phyloP scores from a whole-genome alignment of 2,113 vertebrate species.

The Capra hircus region DNA sequence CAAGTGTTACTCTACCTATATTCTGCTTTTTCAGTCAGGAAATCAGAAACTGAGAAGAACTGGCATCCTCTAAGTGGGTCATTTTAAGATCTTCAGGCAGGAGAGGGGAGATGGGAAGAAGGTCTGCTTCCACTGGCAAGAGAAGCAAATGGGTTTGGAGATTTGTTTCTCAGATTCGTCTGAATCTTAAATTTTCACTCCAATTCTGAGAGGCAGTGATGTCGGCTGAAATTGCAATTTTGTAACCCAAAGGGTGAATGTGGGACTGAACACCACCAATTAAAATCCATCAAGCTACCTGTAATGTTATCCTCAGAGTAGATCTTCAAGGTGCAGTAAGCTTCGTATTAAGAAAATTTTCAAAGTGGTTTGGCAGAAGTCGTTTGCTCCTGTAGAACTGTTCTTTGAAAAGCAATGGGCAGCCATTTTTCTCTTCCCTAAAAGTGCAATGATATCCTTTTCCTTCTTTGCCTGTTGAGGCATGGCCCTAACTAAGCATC shows the following conservation, averaged over 20 bases:
- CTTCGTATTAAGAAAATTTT: neutral
- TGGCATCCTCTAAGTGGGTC: neutral
- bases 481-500: neutral
- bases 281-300: neutral
- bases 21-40: neutral
- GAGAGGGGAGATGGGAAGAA: neutral
- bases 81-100: neutral
- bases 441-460: neutral
- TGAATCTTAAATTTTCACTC: neutral
- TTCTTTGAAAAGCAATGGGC: neutral
- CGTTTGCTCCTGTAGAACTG: neutral
- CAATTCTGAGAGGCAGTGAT: neutral
- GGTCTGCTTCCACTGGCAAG: neutral
- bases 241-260: neutral
- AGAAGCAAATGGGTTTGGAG: neutral
- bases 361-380: neutral
- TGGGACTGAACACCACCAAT: neutral
- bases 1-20: neutral
- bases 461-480: neutral
- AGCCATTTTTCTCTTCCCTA: neutral
- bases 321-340: neutral
- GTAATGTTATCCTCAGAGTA: neutral
- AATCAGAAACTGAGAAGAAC: neutral
- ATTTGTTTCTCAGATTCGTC: neutral
- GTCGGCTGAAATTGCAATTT: neutral